These are phyloP conservation scores for Onthophagus sagittarius DNA, from an alignment of 2,888 invertebrate genomes.

Conservation along the genomic window DNA sequence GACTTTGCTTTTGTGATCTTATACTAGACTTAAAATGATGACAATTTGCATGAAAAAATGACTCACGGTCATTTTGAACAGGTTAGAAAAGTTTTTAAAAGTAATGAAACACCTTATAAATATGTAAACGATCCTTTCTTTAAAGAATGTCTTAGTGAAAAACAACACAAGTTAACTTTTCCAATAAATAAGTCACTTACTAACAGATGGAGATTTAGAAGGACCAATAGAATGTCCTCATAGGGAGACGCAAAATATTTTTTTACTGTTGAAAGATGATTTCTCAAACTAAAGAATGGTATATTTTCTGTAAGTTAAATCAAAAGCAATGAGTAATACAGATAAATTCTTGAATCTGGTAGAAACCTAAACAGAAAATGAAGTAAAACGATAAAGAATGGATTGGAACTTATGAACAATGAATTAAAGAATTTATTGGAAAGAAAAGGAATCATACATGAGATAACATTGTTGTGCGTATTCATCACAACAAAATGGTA, in stretches of 20 bases:
- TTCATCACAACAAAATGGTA: slow-evolving; percentile 43
- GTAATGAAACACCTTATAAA: slow-evolving; percentile 2
- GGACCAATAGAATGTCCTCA: not conserved
- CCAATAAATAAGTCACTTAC: not conserved
- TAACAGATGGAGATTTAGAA: too few relatives aligned
- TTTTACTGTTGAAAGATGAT: slow-evolving; percentile 26
- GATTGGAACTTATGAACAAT: slow-evolving; percentile 36
- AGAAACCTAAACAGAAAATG: slow-evolving; percentile 35
- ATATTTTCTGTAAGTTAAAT: slow-evolving; percentile 31
- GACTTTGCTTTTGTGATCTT: too few relatives aligned
- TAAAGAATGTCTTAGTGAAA: slow-evolving; percentile 11
- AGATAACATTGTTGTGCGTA: slow-evolving; percentile 35
- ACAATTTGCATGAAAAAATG: slow-evolving; percentile 15
- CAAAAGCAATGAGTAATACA: slow-evolving; percentile 21
- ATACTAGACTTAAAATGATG: too few relatives aligned
- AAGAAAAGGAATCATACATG: slow-evolving; percentile 33
- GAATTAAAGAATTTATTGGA: slow-evolving; percentile 28
- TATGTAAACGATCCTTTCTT: slow-evolving; percentile 2
- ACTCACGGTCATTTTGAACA: slow-evolving; percentile 18
- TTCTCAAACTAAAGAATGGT: slow-evolving; percentile 22
- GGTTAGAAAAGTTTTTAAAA: slow-evolving; percentile 12
- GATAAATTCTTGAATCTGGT: slow-evolving; percentile 28
- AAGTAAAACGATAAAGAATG: slow-evolving; percentile 30
- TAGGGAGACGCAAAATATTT: too few relatives aligned
- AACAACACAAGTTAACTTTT: slow-evolving; percentile 10